Evolutionary conservation across 2,113 vertebrate genomes (phyloP).

Genomic region (Helogale parvula): DNA sequence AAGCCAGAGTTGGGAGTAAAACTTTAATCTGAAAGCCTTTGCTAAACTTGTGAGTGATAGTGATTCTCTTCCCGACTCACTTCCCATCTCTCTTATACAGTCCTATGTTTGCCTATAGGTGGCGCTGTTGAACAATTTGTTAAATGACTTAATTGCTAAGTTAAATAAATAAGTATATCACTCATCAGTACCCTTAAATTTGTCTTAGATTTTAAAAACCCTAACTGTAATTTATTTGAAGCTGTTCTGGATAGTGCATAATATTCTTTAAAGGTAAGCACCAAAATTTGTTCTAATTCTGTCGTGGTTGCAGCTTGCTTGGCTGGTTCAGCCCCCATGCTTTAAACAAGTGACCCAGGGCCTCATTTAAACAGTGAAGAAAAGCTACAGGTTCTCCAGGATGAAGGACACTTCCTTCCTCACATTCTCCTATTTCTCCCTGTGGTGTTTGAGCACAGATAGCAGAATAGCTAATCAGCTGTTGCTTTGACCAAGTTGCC

Average conservation of each 20-base stretch:
- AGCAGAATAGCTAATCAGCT: conserved; percentile 31
- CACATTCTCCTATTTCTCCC: conserved; percentile 11
- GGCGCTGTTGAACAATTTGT: conserved; percentile 59
- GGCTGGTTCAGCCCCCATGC: background rate
- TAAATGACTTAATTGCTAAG: conserved; percentile 28
- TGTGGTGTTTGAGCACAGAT: background rate
- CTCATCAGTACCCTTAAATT: background rate
- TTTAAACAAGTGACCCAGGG: conserved; percentile 8
- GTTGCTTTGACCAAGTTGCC: conserved; percentile 46
- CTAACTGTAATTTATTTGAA: background rate
- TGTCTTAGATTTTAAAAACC: conserved; percentile 38
- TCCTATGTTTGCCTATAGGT: conserved; percentile 16
- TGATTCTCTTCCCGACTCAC: background rate
- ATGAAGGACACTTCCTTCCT: conserved; percentile 31
- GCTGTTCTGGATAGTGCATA: background rate
- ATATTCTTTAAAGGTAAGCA: background rate
- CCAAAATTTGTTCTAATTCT: background rate
- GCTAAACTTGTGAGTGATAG: background rate
- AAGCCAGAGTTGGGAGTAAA: background rate
- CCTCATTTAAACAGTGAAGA: conserved; percentile 3
- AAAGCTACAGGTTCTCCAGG: background rate
- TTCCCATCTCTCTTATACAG: background rate
- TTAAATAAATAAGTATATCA: background rate
- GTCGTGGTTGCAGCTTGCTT: background rate
- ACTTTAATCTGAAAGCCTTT: background rate